These are phyloP conservation scores for Solenopsis fugax DNA, from an alignment of 1,140 invertebrate genomes.

Conservation along the genomic window DNA sequence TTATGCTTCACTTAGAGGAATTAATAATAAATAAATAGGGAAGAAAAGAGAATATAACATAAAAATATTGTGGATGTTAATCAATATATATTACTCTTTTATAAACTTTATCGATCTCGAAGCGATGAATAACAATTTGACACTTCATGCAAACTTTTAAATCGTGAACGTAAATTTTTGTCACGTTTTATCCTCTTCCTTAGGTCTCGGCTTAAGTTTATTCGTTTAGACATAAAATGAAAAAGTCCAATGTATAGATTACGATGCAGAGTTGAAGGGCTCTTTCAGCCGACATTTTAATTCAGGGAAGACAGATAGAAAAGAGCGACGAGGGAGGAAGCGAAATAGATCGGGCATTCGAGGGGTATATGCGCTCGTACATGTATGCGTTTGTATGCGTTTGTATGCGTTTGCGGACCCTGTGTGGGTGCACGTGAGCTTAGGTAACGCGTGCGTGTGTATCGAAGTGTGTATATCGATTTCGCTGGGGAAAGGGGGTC, in stretches of 20 bases:
- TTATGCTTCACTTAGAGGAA: no score
- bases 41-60: background rate
- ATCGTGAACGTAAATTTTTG: background rate
- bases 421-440: background rate
- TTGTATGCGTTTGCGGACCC: background rate
- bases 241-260: conserved; percentile 10
- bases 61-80: background rate
- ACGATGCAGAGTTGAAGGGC: conserved; percentile 15
- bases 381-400: background rate
- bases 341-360: conserved; percentile 14
- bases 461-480: conserved; percentile 71
- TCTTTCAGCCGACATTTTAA: conserved; percentile 32
- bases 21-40: background rate
- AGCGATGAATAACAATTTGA: background rate
- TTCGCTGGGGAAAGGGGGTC: conserved; percentile 51
- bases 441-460: conserved; percentile 59
- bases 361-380: background rate
- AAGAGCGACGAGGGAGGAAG: background rate
- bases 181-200: background rate
- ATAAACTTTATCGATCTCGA: background rate
- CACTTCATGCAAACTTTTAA: background rate
- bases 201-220: background rate
- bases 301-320: background rate
- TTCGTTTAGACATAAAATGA: background rate
- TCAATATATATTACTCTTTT: background rate